These are phyloP conservation scores for Hirundichthys speculiger DNA, from an alignment of 2,113 vertebrate species.

Conservation along the genomic window DNA sequence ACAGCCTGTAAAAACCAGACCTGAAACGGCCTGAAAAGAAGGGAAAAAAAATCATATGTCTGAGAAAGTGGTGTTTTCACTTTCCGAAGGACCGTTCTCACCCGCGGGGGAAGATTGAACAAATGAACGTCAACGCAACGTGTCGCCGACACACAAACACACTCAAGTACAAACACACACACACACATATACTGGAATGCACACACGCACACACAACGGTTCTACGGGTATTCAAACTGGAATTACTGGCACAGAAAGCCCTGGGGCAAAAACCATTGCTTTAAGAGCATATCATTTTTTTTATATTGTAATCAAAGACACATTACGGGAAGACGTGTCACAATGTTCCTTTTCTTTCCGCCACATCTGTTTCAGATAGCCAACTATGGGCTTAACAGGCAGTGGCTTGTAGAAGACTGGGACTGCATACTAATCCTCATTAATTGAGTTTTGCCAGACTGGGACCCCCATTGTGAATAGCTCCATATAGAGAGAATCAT, in stretches of 20 bases:
- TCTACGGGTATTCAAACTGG: slow-evolving; percentile 21
- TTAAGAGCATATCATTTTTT: slow-evolving; percentile 76
- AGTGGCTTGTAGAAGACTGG: slow-evolving; percentile 48
- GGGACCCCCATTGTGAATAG: slow-evolving; percentile 33
- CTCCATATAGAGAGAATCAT: slow-evolving; percentile 19
- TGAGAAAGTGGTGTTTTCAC: slow-evolving; percentile 79
- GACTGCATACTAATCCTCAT: slow-evolving; percentile 46
- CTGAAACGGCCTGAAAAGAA: slow-evolving; percentile 77
- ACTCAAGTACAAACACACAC: slow-evolving; percentile 11
- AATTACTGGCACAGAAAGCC: slow-evolving; percentile 45
- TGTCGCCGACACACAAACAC: slow-evolving; percentile 34
- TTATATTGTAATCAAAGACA: slow-evolving; percentile 75
- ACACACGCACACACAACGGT: slow-evolving; percentile 24
- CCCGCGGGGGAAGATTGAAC: slow-evolving; percentile 66
- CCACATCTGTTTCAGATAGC: slow-evolving; percentile 75
- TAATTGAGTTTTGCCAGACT: slow-evolving; percentile 40
- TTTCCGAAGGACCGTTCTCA: slow-evolving; percentile 69
- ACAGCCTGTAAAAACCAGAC: slow-evolving; percentile 84
- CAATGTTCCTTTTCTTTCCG: slow-evolving; percentile 59
- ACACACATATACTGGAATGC: slow-evolving; percentile 3
- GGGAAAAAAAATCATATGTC: slow-evolving; percentile 65
- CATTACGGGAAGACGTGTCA: slow-evolving; percentile 70
- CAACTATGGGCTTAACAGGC: slow-evolving; percentile 44
- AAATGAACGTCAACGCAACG: slow-evolving; percentile 64
- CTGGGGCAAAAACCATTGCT: slow-evolving; percentile 59